Evolutionary conservation across 2,797 vertebrate genomes (phyloP).

Genomic region (Scarus forsteni): DNA sequence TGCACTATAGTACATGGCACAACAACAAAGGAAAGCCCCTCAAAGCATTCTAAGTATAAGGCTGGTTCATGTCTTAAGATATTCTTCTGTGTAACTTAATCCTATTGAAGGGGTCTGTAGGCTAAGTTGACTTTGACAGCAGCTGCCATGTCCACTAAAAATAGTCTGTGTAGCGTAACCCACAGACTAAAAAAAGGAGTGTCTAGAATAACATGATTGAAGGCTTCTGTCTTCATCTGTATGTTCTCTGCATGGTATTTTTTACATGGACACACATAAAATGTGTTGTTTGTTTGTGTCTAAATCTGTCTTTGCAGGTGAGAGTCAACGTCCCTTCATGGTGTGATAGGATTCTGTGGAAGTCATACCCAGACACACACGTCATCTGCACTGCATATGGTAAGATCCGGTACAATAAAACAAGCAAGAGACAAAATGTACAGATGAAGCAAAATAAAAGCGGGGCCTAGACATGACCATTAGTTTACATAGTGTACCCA

Average conservation of each 20-base stretch:
- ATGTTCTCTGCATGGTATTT: not conserved
- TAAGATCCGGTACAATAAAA: constrained; percentile 52
- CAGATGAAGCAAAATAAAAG: not conserved
- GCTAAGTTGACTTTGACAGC: constrained; percentile 38
- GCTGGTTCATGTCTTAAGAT: constrained; percentile 28
- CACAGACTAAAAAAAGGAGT: constrained; percentile 30
- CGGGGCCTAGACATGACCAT: not conserved
- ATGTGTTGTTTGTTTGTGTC: not conserved
- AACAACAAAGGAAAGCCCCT: constrained; percentile 2
- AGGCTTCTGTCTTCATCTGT: not conserved
- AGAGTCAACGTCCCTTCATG: constrained; percentile 88
- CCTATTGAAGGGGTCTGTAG: constrained; percentile 34
- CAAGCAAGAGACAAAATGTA: not conserved
- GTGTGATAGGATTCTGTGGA: constrained; percentile 90
- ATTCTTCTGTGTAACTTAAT: constrained; percentile 48
- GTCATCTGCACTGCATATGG: constrained; percentile 86
- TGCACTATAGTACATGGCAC: not conserved
- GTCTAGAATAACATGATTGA: constrained; percentile 30
- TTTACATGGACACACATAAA: constrained; percentile 3
- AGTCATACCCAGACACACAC: constrained; percentile 87
- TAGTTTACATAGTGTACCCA: constrained; percentile 8
- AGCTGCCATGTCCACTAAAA: constrained; percentile 67
- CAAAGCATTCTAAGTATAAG: constrained; percentile 31
- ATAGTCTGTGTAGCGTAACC: constrained; percentile 50
- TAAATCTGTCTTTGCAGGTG: constrained; percentile 74